phyloP scores from a whole-genome alignment of 2,113 vertebrate genomes.

The Calyptommatus sinebrachiatus region DNA sequence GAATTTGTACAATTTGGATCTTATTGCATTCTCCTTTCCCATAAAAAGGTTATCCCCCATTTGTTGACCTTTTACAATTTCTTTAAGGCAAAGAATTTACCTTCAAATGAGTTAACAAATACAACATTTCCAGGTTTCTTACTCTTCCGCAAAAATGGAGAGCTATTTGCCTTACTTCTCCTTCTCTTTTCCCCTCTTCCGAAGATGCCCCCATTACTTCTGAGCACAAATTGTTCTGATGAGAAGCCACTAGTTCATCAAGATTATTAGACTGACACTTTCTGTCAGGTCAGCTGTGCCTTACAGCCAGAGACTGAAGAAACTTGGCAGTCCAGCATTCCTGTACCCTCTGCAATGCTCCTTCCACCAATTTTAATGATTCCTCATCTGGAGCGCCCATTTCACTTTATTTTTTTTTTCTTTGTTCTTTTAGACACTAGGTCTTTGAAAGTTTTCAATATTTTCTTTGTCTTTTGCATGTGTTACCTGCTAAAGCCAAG shows the following conservation, averaged over 20 bases:
- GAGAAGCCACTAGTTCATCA: background rate
- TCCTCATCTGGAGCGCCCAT: background rate
- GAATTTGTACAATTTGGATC: too few species aligned
- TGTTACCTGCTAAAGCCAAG: background rate
- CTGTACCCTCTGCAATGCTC: background rate
- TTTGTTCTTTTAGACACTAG: too few species aligned
- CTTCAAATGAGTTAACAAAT: too few species aligned
- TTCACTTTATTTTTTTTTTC: too few species aligned
- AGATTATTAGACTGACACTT: background rate
- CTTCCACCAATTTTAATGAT: background rate
- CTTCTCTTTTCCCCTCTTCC: background rate
- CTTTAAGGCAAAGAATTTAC: too few species aligned
- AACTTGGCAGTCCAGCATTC: background rate
- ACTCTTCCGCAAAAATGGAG: background rate
- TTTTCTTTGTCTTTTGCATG: background rate
- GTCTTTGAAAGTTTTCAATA: background rate
- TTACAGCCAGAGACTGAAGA: background rate
- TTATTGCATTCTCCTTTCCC: too few species aligned
- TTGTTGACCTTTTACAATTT: too few species aligned
- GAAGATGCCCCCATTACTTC: background rate
- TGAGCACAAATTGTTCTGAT: background rate
- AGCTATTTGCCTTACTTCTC: background rate
- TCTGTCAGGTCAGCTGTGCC: slow-evolving; percentile 3
- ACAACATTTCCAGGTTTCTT: too few species aligned
- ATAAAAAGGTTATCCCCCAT: too few species aligned